Conservation (phyloP, 2,888 invertebrate genomes). For the Mallateleia sp. region DNA sequence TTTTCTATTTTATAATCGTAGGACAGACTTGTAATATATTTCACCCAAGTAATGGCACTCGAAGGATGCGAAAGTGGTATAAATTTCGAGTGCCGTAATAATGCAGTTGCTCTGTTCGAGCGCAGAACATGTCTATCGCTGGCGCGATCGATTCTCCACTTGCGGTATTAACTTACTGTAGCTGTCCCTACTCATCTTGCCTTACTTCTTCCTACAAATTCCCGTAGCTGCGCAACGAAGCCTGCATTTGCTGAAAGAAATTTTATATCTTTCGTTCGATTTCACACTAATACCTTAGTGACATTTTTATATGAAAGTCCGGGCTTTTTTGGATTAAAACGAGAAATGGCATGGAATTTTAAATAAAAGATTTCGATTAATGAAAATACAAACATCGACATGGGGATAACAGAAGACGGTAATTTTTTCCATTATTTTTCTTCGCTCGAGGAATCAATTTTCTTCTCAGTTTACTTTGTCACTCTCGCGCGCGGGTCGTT, state of each 20-base stretch:
- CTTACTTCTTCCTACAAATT: constrained; percentile 64
- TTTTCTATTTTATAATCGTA: constrained; percentile 46
- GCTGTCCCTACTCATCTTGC: constrained; percentile 72
- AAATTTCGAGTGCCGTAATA: constrained; percentile 60
- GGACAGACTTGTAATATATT: constrained; percentile 50
- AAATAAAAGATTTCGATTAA: constrained; percentile 42
- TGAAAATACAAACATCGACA: constrained; percentile 39
- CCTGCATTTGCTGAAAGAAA: constrained; percentile 53
- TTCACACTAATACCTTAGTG: constrained; percentile 62
- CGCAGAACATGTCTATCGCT: constrained; percentile 62
- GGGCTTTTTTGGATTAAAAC: constrained; percentile 45
- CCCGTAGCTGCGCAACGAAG: constrained; percentile 46
- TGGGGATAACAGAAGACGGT: not conserved
- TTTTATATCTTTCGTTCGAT: constrained; percentile 64
- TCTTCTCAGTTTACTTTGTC: constrained; percentile 17
- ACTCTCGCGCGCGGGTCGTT: not conserved
- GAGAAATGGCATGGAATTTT: constrained; percentile 57
- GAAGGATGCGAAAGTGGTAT: constrained; percentile 53
- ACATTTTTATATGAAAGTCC: constrained; percentile 64
- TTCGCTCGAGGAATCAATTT: constrained; percentile 31
- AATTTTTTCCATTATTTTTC: constrained; percentile 15
- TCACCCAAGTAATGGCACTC: constrained; percentile 55
- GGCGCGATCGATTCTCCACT: constrained; percentile 71
- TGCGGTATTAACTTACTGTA: constrained; percentile 72
- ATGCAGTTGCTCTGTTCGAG: constrained; percentile 64